Conservation (phyloP, 2,888 invertebrate species). For the Drosophila mercatorum region DNA sequence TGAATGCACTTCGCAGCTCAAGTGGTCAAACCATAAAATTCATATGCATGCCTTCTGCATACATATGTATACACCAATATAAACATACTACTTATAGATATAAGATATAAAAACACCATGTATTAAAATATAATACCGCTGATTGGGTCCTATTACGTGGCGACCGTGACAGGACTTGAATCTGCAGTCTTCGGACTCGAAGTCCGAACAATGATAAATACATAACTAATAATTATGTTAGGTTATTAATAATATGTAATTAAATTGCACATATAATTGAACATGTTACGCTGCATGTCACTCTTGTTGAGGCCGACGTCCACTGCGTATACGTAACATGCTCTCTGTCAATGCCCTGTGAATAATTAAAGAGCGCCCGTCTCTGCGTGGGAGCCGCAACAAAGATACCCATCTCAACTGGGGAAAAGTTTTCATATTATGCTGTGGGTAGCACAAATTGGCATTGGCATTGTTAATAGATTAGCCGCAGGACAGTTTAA, state of each 20-base stretch:
- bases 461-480: constrained; percentile 36
- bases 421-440: constrained; percentile 34
- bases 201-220: background rate
- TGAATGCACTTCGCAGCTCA: too few relatives aligned
- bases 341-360: background rate
- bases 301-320: background rate
- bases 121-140: too few relatives aligned
- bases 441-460: constrained; percentile 25
- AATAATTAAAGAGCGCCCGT: background rate
- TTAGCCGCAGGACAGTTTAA: constrained; percentile 43
- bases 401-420: background rate
- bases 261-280: background rate
- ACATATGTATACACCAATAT: too few relatives aligned
- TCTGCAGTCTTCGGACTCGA: too few relatives aligned
- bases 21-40: too few relatives aligned
- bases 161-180: too few relatives aligned
- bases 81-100: too few relatives aligned
- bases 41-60: too few relatives aligned
- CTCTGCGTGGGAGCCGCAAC: background rate
- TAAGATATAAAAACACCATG: too few relatives aligned
- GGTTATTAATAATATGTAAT: background rate
- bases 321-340: constrained; percentile 46
- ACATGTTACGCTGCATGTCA: background rate
- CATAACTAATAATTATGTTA: background rate
- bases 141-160: too few relatives aligned